Evolutionary conservation across 2,797 vertebrate species (phyloP).

Genomic region (Falco novaeseelandiae): DNA sequence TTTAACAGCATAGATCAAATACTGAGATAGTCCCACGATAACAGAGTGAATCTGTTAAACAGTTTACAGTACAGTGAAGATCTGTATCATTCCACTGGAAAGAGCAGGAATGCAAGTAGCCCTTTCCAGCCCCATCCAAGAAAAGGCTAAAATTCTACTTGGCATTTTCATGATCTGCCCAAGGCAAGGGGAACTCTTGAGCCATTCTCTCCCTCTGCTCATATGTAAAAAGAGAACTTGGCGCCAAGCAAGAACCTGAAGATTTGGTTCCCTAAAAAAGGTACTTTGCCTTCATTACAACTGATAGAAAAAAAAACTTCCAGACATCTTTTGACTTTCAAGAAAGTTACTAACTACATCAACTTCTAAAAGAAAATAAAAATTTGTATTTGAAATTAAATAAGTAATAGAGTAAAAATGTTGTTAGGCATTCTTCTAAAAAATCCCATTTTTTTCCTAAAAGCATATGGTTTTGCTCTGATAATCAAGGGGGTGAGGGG

Average conservation of each 20-base stretch:
- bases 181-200: not conserved
- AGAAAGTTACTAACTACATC: not conserved
- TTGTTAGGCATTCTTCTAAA: not conserved
- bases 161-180: not conserved
- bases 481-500: not conserved
- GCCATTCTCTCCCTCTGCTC: not conserved
- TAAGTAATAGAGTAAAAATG: not conserved
- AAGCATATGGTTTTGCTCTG: not conserved
- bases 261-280: not conserved
- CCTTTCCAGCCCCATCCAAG: not conserved
- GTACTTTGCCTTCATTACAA: not conserved
- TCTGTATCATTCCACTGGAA: not conserved
- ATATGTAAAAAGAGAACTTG: not conserved
- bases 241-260: not conserved
- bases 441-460: not conserved
- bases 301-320: not conserved
- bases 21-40: not conserved
- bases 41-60: not conserved
- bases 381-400: not conserved
- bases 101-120: not conserved
- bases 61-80: not conserved
- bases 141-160: not conserved
- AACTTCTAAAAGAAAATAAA: not conserved
- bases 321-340: not conserved
- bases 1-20: not conserved